Percentiles rank a stretch among this genome's conserved stretches.
These are phyloP conservation scores for Anadara kagoshimensis DNA, from an alignment of 1,140 invertebrate genomes.

Conservation along the genomic window DNA sequence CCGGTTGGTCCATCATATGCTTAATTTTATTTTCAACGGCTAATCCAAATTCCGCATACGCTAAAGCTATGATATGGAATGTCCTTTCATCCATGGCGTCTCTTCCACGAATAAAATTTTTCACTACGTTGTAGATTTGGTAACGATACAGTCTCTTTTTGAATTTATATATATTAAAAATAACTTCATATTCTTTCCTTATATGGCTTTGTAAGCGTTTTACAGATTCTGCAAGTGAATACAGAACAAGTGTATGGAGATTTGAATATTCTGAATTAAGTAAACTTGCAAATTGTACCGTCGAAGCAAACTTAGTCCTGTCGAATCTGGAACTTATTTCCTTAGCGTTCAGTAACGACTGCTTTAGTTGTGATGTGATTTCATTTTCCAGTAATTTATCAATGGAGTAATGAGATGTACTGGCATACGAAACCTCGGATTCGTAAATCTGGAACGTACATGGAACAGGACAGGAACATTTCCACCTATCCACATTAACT, in stretches of 20 bases:
- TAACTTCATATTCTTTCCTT: slow-evolving; percentile 5
- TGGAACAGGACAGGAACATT: slow-evolving; percentile 54
- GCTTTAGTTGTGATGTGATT: slow-evolving; percentile 4
- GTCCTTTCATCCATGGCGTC: slow-evolving; percentile 57
- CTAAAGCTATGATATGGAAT: slow-evolving; percentile 44
- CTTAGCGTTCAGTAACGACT: slow-evolving; percentile 8
- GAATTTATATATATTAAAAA: slow-evolving; percentile 13
- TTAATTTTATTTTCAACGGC: slow-evolving; percentile 40
- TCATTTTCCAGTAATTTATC: slow-evolving; percentile 24
- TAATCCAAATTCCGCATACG: slow-evolving; percentile 44
- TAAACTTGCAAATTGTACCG: not conserved
- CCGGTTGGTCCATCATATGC: too few species aligned
- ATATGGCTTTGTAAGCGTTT: not conserved
- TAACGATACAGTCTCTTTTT: slow-evolving; percentile 53
- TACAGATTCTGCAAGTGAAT: not conserved
- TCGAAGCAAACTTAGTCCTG: not conserved
- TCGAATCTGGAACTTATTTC: slow-evolving; percentile 31
- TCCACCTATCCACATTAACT: too few species aligned
- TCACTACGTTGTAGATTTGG: slow-evolving; percentile 49
- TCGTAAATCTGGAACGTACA: slow-evolving; percentile 51
- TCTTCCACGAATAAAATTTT: slow-evolving; percentile 53
- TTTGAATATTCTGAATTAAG: not conserved
- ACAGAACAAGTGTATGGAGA: not conserved
- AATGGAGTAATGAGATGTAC: slow-evolving; percentile 28
- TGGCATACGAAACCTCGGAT: slow-evolving; percentile 55